Evolutionary conservation across 2,113 vertebrate species (phyloP), one percentile per base, ranked within the genome.

Genomic region (Rutilus rutilus): DNA sequence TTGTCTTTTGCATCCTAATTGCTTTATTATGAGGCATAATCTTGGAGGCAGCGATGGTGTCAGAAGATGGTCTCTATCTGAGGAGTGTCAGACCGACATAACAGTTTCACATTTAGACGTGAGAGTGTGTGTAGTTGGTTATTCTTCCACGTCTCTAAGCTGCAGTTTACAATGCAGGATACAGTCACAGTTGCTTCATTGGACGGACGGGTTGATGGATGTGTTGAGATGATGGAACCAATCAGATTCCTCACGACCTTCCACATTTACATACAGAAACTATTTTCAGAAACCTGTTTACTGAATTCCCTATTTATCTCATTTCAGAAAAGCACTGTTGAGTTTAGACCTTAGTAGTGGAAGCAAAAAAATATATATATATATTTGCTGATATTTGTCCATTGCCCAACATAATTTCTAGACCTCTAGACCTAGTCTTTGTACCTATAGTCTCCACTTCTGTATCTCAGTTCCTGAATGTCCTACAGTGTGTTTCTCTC

Each of bases 171-270:
- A 7, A 7, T 23, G 30, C 52, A 54, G 79, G 23, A 52, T 52
- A 9, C 65, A 54, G 80, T 82, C 80, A 83, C 50, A 57, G 67
- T n/a, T 54, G 23, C 59, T 83, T 71, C 9, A 83, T 71, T 59
- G 23, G 23, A 36, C 17, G 12, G 64, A 69, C 30, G 2, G 54
- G 64, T 54, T 52, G 80, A 83, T 73, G 50, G 67, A 74, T 36
- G 45, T n/a, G 25, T 82, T 54, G 80, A 82, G 80, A 54, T 73
- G 82, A 57, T 59, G 82, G 67, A 83, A 74, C 82, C 65, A 83
- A 73, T 83, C 82, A 11, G 64, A 82, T 82, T 57, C 30, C 27
- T n/a, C 80, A 82, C 64, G 25, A 73, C 21, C 30, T 33, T 47
- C 79, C 25, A 25, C 42, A 83, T 83, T 71, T 27, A 27, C 82